These are phyloP conservation scores for Nasonovia ribisnigri DNA, from an alignment of 2,888 invertebrate genomes.

Conservation along the genomic window DNA sequence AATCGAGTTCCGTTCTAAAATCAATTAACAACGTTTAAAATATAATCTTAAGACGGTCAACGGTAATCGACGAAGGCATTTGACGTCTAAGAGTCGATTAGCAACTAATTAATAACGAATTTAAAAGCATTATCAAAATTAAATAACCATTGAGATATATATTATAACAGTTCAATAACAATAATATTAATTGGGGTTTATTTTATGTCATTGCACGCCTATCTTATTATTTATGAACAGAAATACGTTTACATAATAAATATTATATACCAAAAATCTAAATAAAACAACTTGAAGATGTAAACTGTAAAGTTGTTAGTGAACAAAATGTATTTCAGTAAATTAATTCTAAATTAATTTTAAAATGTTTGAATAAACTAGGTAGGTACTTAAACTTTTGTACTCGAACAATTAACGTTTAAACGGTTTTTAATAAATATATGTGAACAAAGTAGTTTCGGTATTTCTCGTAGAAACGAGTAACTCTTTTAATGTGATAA, in stretches of 20 bases:
- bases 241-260: not conserved
- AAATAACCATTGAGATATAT: not conserved
- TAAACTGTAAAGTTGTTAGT: not conserved
- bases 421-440: not conserved
- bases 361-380: not conserved
- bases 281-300: not conserved
- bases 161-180: not conserved
- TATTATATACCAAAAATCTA: not conserved
- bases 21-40: not conserved
- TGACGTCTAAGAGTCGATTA: not conserved
- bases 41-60: not conserved
- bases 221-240: not conserved
- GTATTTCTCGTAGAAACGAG: not conserved
- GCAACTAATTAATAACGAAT: not conserved
- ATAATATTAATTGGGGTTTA: not conserved
- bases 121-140: not conserved
- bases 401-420: not conserved
- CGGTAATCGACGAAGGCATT: not conserved
- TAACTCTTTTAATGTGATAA: not conserved
- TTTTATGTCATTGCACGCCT: not conserved
- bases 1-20: not conserved
- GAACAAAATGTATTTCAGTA: not conserved
- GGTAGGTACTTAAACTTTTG: not conserved
- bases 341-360: not conserved
- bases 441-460: not conserved